These are phyloP conservation scores for Spodoptera frugiperda DNA, from an alignment of 1,140 invertebrate species.

Conservation along the genomic window DNA sequence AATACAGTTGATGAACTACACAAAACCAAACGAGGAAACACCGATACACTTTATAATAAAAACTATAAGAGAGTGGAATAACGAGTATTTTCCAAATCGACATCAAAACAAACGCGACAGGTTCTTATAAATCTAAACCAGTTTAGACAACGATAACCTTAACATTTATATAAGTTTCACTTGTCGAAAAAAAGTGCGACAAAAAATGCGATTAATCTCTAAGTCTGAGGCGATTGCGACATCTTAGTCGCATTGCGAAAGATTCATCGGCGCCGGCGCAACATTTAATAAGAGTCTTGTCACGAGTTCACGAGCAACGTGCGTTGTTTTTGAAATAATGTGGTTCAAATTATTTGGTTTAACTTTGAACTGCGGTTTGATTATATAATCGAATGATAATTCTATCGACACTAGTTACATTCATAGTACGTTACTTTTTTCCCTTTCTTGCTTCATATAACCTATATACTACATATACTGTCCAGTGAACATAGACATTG, in stretches of 20 bases:
- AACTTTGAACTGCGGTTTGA: neutral
- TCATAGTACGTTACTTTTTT: no score
- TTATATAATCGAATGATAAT: no score
- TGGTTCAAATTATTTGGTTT: neutral
- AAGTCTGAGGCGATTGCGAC: conserved; percentile 34
- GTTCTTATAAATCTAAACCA: conserved; percentile 25
- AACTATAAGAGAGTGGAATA: no score
- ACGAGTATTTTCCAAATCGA: neutral
- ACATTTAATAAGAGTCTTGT: conserved; percentile 23
- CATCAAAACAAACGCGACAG: neutral
- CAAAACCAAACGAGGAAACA: no score
- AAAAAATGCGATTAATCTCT: conserved; percentile 40
- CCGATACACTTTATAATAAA: no score
- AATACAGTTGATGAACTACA: no score
- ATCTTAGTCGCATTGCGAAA: conserved; percentile 34
- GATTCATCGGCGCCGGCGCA: conserved; percentile 29
- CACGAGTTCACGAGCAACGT: conserved; percentile 40
- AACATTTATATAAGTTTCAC: conserved; percentile 43
- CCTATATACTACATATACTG: no score
- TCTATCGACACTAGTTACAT: no score
- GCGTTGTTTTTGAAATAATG: conserved; percentile 21
- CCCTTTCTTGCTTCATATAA: no score
- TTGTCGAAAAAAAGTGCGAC: conserved; percentile 33
- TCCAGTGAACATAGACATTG: no score
- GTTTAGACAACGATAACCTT: conserved; percentile 35